Evolutionary conservation across 2,888 invertebrate species (phyloP), one percentile per base, ranked within the genome.

Genomic region (Caenorhabditis drosophilae): DNA sequence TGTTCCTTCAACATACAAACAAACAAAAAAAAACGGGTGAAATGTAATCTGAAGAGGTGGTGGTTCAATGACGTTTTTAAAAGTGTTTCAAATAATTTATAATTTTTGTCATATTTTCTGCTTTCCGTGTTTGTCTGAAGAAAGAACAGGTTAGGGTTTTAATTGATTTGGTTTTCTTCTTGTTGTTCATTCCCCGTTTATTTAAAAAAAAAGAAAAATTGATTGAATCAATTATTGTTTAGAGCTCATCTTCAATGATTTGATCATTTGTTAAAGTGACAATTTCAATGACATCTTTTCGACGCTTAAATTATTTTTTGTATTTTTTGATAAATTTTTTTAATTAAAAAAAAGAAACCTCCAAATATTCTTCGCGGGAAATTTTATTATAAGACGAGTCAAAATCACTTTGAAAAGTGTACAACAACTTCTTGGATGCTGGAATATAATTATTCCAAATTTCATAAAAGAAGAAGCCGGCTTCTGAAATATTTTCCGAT

Each of bases 371-470:
- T 7, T 45, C 44, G 7, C 20, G 23, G 6, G 42, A 23, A 22
- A 42, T 23, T 23, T 42, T 42, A 22, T 7, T 15, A 4, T 27
- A 23, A 3, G n/a, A 9, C 18, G 44, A 27, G 27, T 45, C 26
- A n/a, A 45, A 45, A 27, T 45, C 44, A 4, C 27, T 26, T 16
- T 27, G 27, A 25, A 45, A 45, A 16, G 44, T 45, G 26, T n/a
- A 18, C 16, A 45, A 4, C 44, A 45, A 45, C 16, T 45, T 45
- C 4, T 23, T 11, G 4, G 44, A 20, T 7, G 26, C 27, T 15
- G 44, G 22, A 27, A 45, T 27, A 25, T 45, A 27, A 27, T 23
- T 23, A 27, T 18, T 45, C 44, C 44, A 45, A 27, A 27, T 26
- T 27, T 27, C 12, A 27, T 15, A 27, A 20, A 42, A 42, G 15